Conservation (phyloP, 1,140 invertebrate species). For the Metopolophium dirhodum region DNA sequence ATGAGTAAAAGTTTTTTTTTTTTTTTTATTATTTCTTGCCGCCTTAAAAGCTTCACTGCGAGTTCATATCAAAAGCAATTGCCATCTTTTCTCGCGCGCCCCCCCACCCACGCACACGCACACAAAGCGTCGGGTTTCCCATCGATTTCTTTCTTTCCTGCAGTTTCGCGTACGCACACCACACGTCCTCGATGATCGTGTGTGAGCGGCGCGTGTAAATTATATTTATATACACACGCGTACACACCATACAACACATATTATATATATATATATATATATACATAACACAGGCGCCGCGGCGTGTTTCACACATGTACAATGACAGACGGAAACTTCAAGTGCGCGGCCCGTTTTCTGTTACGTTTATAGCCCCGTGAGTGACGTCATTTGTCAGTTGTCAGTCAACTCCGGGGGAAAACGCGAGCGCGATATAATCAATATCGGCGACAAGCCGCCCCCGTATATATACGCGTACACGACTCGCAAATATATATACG, state of each 20-base stretch:
- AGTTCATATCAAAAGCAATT: slow-evolving; percentile 56
- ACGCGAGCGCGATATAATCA: slow-evolving; percentile 54
- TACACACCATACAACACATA: neutral
- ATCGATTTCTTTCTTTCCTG: slow-evolving; percentile 28
- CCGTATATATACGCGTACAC: neutral
- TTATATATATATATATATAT: neutral
- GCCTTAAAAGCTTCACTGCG: slow-evolving; percentile 49
- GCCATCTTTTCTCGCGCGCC: slow-evolving; percentile 31
- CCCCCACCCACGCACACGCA: neutral
- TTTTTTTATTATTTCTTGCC: slow-evolving; percentile 25
- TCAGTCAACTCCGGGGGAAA: slow-evolving; percentile 53
- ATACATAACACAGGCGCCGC: neutral
- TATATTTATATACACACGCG: neutral
- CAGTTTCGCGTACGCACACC: neutral
- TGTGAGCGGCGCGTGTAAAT: neutral
- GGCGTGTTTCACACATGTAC: slow-evolving; percentile 46
- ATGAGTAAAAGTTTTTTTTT: slow-evolving; percentile 50
- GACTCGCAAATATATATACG: neutral
- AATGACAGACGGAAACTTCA: slow-evolving; percentile 53
- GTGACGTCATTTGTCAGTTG: slow-evolving; percentile 57
- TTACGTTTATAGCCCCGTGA: slow-evolving; percentile 50
- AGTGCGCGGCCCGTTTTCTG: slow-evolving; percentile 37
- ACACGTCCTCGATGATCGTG: neutral
- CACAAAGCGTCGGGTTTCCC: slow-evolving; percentile 46
- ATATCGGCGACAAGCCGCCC: slow-evolving; percentile 52